Evolutionary conservation across 1,140 invertebrate species (phyloP), one percentile per base, ranked within the genome.

Genomic region (Drosophila carrolli): DNA sequence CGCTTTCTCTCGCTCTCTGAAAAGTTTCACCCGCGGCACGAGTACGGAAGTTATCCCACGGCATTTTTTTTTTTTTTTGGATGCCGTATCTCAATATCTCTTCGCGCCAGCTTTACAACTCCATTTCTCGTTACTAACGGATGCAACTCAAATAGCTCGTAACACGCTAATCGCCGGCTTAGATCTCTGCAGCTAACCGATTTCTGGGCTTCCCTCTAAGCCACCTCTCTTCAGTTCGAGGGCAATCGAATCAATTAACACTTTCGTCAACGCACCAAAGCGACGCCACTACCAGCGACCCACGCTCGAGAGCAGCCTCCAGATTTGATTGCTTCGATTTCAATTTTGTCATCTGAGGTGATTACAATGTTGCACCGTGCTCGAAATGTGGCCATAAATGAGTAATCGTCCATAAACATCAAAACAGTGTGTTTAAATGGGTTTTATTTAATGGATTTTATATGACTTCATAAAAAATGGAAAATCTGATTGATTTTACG

Each of bases 21-120:
- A 65, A 73, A 80, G 76, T 81, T 75, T 81, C 81, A 78, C 84
- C 73, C 81, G 60, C 19, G 81, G 77, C 85, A 84, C 81, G 80
- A 89, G 77, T 90, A 70, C 85, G 84, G 84, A 89, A 89, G 84
- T 90, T 89, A 89, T 89, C 85, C 81, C 84, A 88, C 84, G 74
- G 85, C 84, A 72, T 50, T 19, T 46, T 46, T 46, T 46, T 4
- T 19, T 13, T 23, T 10, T 35, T 66, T 66, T 16, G 23, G 13
- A 75, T 65, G 67, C 62, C 75, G 43, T 53, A 54, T 57, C 56
- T 67, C 55, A 66, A 58, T 66, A 75, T 75, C 63, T 77, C 54
- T 62, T 19, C 37, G 43, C 57, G 61, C 57, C 43, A 32, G 32
- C 65, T 67, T 82, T 68, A 85, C 79, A 83, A 88, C 83, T 86